phyloP scores from a whole-genome alignment of 2,113 vertebrate genomes.

The Laticauda laticaudata region DNA sequence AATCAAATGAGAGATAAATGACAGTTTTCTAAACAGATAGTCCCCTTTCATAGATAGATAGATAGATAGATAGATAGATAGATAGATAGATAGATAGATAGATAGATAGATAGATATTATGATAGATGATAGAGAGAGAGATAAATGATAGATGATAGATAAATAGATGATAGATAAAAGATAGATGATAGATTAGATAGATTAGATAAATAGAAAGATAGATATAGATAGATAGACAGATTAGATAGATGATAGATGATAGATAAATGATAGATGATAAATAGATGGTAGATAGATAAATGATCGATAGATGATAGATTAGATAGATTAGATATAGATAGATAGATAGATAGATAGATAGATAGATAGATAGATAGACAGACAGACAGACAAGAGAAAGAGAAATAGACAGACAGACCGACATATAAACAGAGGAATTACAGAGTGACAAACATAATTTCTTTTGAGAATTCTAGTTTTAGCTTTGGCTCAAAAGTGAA shows the following conservation, averaged over 20 bases:
- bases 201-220: too few species aligned
- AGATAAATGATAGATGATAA: background rate
- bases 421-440: background rate
- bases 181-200: too few species aligned
- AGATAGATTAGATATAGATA: too few species aligned
- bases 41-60: slow-evolving; percentile 5
- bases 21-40: slow-evolving; percentile 24
- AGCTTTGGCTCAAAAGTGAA: background rate
- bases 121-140: too few species aligned
- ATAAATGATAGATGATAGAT: too few species aligned
- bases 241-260: rapidly evolving
- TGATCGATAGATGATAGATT: too few species aligned
- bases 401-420: background rate
- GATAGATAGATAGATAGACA: background rate
- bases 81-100: too few species aligned
- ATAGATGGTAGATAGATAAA: too few species aligned
- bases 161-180: too few species aligned
- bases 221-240: too few species aligned
- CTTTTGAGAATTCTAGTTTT: background rate
- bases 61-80: too few species aligned
- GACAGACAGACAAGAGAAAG: background rate
- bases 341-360: background rate
- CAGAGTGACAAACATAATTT: background rate
- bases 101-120: too few species aligned
- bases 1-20: slow-evolving; percentile 33